Conservation (phyloP, 2,797 vertebrate species). For the Amniataba percoides region DNA sequence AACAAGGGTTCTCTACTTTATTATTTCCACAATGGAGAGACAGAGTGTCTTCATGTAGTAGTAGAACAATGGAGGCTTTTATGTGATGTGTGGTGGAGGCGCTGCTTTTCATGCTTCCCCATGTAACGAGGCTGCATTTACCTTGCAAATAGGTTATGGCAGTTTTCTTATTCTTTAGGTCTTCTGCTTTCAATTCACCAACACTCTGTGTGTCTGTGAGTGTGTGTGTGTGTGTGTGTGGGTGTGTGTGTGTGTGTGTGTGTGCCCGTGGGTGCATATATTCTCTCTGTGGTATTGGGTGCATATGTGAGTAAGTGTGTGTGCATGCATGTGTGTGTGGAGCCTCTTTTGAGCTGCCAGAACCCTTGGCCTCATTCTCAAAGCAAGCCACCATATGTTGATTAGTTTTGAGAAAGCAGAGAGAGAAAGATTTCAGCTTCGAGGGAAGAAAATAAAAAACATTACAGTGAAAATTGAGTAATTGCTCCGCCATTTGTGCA, state of each 20-base stretch:
- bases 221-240: conserved; percentile 1
- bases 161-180: conserved; percentile 47
- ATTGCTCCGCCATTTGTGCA: conserved; percentile 58
- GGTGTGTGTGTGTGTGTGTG: conserved; percentile 16
- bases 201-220: conserved; percentile 15
- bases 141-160: conserved; percentile 78
- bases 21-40: conserved; percentile 71
- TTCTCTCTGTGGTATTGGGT: conserved; percentile 21
- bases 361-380: conserved; percentile 73
- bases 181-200: conserved; percentile 37
- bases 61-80: conserved; percentile 69
- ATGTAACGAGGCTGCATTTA: conserved; percentile 78
- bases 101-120: conserved; percentile 58
- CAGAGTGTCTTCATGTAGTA: conserved; percentile 56
- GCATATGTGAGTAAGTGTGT: conserved; percentile 13
- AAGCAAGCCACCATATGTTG: conserved; percentile 71
- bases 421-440: conserved; percentile 5
- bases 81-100: conserved; percentile 50
- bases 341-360: conserved; percentile 50
- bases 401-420: conserved; percentile 45
- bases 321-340: conserved; percentile 7
- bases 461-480: conserved; percentile 37
- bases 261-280: conserved; percentile 1
- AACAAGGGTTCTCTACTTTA: conserved; percentile 73
- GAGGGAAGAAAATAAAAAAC: conserved; percentile 14